Percentiles rank a stretch among this genome's conserved stretches.
phyloP scores from a whole-genome alignment of 2,888 invertebrate species.

The Aproaerema taeniolella region DNA sequence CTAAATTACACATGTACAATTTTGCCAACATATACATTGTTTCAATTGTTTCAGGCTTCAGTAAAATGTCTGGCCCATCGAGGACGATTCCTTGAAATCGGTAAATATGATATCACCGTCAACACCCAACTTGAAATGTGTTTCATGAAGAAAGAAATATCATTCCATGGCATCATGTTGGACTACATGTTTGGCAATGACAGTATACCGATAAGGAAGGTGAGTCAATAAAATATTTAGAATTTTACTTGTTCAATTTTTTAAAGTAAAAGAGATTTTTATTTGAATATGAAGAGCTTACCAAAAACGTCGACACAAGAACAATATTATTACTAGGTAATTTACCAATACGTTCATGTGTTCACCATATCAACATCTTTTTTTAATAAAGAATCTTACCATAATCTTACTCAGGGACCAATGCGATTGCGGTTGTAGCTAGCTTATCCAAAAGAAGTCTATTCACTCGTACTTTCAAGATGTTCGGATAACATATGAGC shows the following conservation, averaged over 20 bases:
- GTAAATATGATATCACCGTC: slow-evolving; percentile 85
- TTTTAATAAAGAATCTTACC: too few relatives aligned
- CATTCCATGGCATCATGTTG: slow-evolving; percentile 74
- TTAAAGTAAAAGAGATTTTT: neutral
- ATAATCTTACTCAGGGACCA: too few relatives aligned
- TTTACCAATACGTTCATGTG: neutral
- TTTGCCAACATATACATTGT: neutral
- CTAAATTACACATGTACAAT: neutral
- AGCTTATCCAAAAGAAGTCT: too few relatives aligned
- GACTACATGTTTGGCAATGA: slow-evolving; percentile 60
- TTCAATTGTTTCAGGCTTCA: slow-evolving; percentile 46
- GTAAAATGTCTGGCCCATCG: slow-evolving; percentile 71
- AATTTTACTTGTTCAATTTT: neutral
- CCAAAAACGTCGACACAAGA: neutral
- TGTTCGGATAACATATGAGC: too few relatives aligned
- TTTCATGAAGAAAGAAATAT: slow-evolving; percentile 79
- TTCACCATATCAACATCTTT: too few relatives aligned
- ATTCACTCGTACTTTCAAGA: too few relatives aligned
- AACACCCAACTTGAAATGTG: slow-evolving; percentile 83
- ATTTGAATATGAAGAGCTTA: neutral
- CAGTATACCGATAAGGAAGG: slow-evolving; percentile 47
- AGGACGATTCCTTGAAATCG: slow-evolving; percentile 87
- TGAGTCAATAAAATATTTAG: slow-evolving; percentile 20
- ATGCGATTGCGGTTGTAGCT: too few relatives aligned
- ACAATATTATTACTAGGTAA: neutral